phyloP scores from a whole-genome alignment of 1,140 invertebrate genomes.

The Arion vulgaris region DNA sequence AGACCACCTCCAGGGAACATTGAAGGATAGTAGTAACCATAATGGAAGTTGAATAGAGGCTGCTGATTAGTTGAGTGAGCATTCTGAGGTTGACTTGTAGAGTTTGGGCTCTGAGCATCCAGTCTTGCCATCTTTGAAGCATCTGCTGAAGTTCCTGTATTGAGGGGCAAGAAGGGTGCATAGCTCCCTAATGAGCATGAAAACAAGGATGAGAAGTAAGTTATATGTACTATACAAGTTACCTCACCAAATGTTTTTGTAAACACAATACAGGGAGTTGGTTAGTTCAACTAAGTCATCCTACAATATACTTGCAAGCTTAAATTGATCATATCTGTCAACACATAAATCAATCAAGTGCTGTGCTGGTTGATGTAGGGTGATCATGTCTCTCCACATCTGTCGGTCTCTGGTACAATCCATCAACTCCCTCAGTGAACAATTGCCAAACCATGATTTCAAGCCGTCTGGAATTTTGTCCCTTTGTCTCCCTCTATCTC shows the following conservation, averaged over 20 bases:
- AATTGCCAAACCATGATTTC: too few species aligned
- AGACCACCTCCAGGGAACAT: constrained; percentile 79
- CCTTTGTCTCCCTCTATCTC: too few species aligned
- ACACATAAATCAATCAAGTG: too few species aligned
- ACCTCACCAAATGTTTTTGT: not conserved
- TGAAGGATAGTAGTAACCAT: constrained; percentile 80
- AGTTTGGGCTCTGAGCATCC: constrained; percentile 87
- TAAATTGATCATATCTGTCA: too few species aligned
- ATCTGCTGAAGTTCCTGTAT: constrained; percentile 31
- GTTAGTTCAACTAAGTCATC: too few species aligned
- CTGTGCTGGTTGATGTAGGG: too few species aligned
- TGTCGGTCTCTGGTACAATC: too few species aligned
- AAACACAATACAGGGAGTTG: too few species aligned
- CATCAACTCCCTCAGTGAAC: too few species aligned
- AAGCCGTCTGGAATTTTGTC: too few species aligned
- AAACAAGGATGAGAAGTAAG: not conserved
- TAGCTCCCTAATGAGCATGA: constrained; percentile 6
- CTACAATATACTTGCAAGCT: too few species aligned
- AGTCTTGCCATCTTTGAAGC: constrained; percentile 80
- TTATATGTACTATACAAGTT: not conserved
- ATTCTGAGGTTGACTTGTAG: constrained; percentile 80
- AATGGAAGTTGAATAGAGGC: constrained; percentile 75
- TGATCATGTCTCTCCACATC: too few species aligned
- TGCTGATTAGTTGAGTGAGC: constrained; percentile 73
- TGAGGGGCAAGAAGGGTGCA: constrained; percentile 4